Evolutionary conservation across 2,797 vertebrate genomes (phyloP), one percentile per base, ranked within the genome.

Genomic region (Argya squamiceps): DNA sequence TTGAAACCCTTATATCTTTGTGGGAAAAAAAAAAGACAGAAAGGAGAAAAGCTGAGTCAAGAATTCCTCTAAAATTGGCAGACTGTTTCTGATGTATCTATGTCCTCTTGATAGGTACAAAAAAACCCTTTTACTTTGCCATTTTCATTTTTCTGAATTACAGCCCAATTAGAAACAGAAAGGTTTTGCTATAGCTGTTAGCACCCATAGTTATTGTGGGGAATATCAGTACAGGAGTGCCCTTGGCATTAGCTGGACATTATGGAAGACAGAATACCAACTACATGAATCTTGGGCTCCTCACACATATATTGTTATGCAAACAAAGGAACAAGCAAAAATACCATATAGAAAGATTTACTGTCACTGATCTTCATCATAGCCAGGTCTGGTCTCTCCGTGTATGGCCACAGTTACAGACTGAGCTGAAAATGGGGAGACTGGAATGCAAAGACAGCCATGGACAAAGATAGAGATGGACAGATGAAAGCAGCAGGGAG

Each of bases 21-120:
- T 1, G 9, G 6, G 1, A 1, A 11, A 0, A 0, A 4, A 9
- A 1, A 4, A 22, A 20, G 4, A 26, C 7, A 58, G 7, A 55
- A 29, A 55, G 50, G 15, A 63, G 10, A 58, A 70, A 76, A 77
- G 6, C 20, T 0, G 3, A 70, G 27, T 58, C 7, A 55, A 89
- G 75, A 76, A 37, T 20, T 32, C 43, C 43, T 58, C 47, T 67
- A 37, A 24, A 73, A 46, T 3, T 62, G 32, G 16, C 29, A 71
- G 32, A 15, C 8, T 24, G 6, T 44, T 52, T 63, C 49, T 52
- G 14, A 46, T 37, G 11, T 27, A 55, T 55, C 18, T 1, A 62
- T 11, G 16, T 14, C 46, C 39, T 41, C 52, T 56, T 22, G 18
- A 67, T 55, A 78, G 11, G 6, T 2, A 39, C n/a, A 41, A 60